A percentile compares a stretch with the other conserved stretches of the same genome.
phyloP scores from a whole-genome alignment of 2,797 vertebrate species.

The Melanotaenia maccullochi region DNA sequence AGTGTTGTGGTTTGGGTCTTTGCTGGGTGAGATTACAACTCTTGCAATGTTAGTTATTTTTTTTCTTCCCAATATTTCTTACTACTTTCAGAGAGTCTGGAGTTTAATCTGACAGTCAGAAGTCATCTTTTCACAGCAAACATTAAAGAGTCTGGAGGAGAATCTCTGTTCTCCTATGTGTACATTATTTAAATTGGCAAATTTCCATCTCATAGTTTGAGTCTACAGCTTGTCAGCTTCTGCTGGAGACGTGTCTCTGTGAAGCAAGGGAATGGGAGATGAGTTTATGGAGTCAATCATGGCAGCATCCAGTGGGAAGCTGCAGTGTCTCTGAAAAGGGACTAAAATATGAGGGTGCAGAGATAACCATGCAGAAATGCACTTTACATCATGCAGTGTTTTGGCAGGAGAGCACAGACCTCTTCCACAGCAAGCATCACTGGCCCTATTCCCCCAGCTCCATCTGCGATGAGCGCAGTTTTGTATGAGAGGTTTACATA shows the following conservation, averaged over 20 bases:
- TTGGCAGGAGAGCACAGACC: conserved; percentile 62
- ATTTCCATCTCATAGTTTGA: conserved; percentile 53
- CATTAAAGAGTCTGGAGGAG: conserved; percentile 67
- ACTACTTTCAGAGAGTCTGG: conserved; percentile 47
- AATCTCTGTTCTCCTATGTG: conserved; percentile 67
- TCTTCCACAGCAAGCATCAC: conserved; percentile 33
- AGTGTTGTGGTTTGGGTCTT: conserved; percentile 70
- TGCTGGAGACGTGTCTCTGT: conserved; percentile 40
- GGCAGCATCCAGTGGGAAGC: conserved; percentile 58
- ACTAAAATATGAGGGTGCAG: conserved; percentile 68
- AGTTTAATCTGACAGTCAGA: conserved; percentile 72
- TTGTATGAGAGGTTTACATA: conserved; percentile 58
- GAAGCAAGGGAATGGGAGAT: conserved; percentile 53
- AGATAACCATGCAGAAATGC: conserved; percentile 42
- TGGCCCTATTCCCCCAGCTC: conserved; percentile 38
- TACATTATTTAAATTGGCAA: conserved; percentile 73
- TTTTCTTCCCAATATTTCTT: conserved; percentile 2
- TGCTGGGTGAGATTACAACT: conserved; percentile 68
- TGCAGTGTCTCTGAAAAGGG: conserved; percentile 64
- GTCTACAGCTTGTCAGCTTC: conserved; percentile 52
- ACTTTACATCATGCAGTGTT: conserved; percentile 49
- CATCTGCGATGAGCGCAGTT: conserved; percentile 40
- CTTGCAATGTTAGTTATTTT: conserved; percentile 10
- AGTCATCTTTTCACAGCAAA: conserved; percentile 61
- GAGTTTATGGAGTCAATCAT: conserved; percentile 66